A percentile compares a stretch with the other conserved stretches of the same genome.
Conservation (phyloP, 2,113 vertebrate genomes). For the Hippocampus mohnikei region DNA sequence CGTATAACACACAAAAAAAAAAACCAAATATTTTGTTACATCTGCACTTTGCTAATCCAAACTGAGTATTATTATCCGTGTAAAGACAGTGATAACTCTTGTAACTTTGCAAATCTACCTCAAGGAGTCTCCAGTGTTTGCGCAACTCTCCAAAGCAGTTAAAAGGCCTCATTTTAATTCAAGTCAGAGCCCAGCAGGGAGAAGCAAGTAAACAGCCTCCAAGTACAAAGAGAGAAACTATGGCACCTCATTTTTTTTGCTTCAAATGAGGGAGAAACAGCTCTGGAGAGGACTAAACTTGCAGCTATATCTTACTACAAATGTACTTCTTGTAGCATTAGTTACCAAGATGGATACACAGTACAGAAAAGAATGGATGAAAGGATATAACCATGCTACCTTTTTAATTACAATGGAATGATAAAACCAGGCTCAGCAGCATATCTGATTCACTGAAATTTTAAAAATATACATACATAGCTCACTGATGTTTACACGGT, state of each 20-base stretch:
- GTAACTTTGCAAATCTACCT: not conserved
- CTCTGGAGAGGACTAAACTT: not conserved
- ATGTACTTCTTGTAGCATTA: not conserved
- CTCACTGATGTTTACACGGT: too few species aligned
- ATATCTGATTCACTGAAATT: too few species aligned
- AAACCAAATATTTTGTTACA: too few species aligned
- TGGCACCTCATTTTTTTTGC: constrained; percentile 29
- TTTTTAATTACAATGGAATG: too few species aligned
- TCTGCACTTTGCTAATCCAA: not conserved
- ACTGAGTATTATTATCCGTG: not conserved
- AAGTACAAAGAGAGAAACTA: constrained; percentile 46
- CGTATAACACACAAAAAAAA: not conserved
- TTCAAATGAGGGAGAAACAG: not conserved
- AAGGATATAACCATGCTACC: too few species aligned
- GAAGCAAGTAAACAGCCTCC: constrained; percentile 45
- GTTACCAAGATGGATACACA: not conserved
- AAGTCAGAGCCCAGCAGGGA: constrained; percentile 53
- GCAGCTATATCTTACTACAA: not conserved
- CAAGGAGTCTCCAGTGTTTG: constrained; percentile 10
- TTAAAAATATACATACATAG: too few species aligned
- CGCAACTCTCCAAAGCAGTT: constrained; percentile 43
- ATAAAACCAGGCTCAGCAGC: too few species aligned
- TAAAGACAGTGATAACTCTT: not conserved
- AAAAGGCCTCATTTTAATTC: constrained; percentile 61
- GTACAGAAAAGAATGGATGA: too few species aligned